A percentile compares a stretch with the other conserved stretches of the same genome.
Conservation (phyloP, 2,113 vertebrate genomes). For the Tringa solitaria region DNA sequence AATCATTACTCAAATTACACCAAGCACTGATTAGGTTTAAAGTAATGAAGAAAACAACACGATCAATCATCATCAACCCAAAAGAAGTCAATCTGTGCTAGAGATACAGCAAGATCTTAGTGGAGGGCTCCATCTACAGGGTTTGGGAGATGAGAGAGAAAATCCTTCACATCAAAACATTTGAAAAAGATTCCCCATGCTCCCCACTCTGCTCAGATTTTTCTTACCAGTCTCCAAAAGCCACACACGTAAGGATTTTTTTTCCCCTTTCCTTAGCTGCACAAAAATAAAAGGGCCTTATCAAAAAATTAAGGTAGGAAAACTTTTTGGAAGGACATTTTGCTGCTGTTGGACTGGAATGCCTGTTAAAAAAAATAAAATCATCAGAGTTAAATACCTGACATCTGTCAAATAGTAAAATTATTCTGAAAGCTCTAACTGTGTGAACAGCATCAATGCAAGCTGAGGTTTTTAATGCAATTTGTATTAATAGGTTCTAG, state of each 20-base stretch:
- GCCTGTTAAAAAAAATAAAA: not conserved
- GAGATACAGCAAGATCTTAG: conserved; percentile 71
- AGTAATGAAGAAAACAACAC: conserved; percentile 99
- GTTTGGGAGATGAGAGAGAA: conserved; percentile 51
- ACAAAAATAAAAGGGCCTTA: not conserved
- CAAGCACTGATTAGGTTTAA: conserved; percentile 98
- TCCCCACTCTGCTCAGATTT: not conserved
- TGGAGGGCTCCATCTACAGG: conserved; percentile 86
- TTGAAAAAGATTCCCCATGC: not conserved
- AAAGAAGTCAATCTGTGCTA: conserved; percentile 82
- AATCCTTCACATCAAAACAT: not conserved
- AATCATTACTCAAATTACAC: conserved; percentile 99
- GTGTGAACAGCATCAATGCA: not conserved
- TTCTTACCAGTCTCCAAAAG: not conserved
- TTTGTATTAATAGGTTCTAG: conserved; percentile 6
- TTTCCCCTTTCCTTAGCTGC: not conserved
- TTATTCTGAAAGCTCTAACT: not conserved
- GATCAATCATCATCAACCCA: conserved; percentile 98
- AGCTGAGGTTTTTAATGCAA: conserved; percentile 10
- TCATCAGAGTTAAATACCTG: not conserved
- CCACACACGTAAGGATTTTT: not conserved
- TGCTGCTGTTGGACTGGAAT: not conserved
- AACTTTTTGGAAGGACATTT: not conserved
- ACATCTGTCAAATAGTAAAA: conserved; percentile 3
- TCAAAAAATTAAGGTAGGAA: not conserved